These are phyloP conservation scores for Lepeophtheirus nordmannii DNA, from an alignment of 2,888 invertebrate genomes.

Conservation along the genomic window DNA sequence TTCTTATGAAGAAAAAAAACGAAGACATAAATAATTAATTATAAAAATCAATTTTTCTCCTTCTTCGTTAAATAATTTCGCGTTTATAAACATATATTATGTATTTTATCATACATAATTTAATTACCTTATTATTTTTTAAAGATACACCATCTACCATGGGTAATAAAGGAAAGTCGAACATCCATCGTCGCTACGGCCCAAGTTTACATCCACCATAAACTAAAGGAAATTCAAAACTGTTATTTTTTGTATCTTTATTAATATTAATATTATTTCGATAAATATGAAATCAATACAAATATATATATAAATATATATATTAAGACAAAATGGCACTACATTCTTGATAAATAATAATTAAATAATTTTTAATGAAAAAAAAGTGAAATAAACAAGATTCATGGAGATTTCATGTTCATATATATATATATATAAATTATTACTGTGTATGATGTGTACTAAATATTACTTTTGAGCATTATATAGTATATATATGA, in stretches of 20 bases:
- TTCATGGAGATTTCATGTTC: neutral
- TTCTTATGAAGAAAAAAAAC: no score
- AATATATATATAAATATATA: slow-evolving; percentile 23
- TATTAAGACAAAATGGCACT: slow-evolving; percentile 13
- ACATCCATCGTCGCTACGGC: neutral
- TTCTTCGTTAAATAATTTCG: no score
- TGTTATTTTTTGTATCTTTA: neutral
- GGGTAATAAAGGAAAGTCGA: neutral
- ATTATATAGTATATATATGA: slow-evolving; percentile 21
- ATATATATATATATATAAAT: slow-evolving; percentile 9
- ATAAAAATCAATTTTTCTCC: no score
- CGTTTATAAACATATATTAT: neutral
- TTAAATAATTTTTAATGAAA: slow-evolving; percentile 15
- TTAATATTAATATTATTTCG: neutral
- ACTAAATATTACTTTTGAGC: neutral
- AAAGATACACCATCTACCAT: neutral
- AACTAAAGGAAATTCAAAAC: neutral
- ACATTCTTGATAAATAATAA: slow-evolving; percentile 12
- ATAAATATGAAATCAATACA: slow-evolving; percentile 20
- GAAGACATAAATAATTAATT: no score
- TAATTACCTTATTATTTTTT: neutral
- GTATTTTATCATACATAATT: neutral
- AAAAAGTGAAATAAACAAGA: neutral
- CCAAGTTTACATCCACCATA: neutral
- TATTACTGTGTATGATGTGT: neutral